These are phyloP conservation scores for Chionomys nivalis DNA, from an alignment of 2,113 vertebrate genomes.

Conservation along the genomic window DNA sequence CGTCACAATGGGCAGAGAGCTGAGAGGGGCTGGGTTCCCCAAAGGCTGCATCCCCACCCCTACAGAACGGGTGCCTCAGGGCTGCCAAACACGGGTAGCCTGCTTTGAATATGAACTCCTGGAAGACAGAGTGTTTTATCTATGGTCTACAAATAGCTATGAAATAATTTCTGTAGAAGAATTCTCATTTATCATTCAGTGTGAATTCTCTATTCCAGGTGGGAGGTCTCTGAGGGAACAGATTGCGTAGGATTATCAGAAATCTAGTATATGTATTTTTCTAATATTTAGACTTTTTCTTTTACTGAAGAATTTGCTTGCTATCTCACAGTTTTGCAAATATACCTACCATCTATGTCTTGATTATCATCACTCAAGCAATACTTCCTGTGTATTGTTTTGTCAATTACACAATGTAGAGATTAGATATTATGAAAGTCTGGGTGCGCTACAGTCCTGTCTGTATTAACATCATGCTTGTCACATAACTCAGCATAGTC, in stretches of 20 bases:
- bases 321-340: conserved; percentile 1
- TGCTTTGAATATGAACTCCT: conserved; percentile 24
- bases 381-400: conserved; percentile 16
- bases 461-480: background rate
- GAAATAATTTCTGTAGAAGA: background rate
- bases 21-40: background rate
- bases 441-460: background rate
- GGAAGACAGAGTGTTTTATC: background rate
- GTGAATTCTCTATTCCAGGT: background rate
- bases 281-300: background rate
- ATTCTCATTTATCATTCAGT: background rate
- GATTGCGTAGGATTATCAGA: background rate
- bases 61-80: background rate
- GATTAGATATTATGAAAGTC: conserved; percentile 26
- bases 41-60: background rate
- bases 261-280: background rate
- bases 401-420: conserved; percentile 12
- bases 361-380: conserved; percentile 36
- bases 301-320: background rate
- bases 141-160: background rate
- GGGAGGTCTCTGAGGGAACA: background rate
- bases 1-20: background rate
- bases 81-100: background rate
- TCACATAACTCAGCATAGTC: background rate
- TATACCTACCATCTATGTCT: background rate